Base-by-base conservation (phyloP, 64 coral and sea anemone species). In the Dendronephthya gigantea region DNA sequence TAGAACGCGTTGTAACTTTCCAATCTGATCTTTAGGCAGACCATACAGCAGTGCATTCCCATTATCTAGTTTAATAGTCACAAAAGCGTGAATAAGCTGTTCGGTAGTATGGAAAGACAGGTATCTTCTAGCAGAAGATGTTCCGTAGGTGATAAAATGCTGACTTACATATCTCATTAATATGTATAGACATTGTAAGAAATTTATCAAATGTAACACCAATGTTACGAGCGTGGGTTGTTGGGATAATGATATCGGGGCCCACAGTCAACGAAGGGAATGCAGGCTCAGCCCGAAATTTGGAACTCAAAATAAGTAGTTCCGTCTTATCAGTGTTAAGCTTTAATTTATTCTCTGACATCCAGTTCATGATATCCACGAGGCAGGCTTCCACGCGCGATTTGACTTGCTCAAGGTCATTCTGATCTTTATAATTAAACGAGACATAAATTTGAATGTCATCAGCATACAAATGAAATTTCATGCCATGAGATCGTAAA, bases 181-280 rank as follows among this genome's bases (percentile, higher is more conserved):
- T 41, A 30, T 86, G 85, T 70, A 38, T 86, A 45, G 59, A 86
- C 56, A 86, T 86, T 72, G 16, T 28, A 70, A 45, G 41, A 45
- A 45, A 45, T 45, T 35, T 72, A 86, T 86, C 85, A 86, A 86
- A 86, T 59, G 85, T 86, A 22, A 86, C 85, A 72, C 85, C 85
- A 72, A 74, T 72, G 59, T 72, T 86, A 35, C 85, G 85, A 11
- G 16, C 85, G 59, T 86, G 52, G 49, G 59, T 35, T 38, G 36
- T 51, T 14, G 59, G 23, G 52, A 39, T 72, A 2, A 86, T 51
- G 40, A 51, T 86, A 36, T 86, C 56, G 38, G 55, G 39, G 55
- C 39, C 85, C 55, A 86, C 55, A 43, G 85, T 72, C 49, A 86
- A 30, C 5, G 43, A 50, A 47, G 32, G 82, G 31, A 51, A 2